Evolutionary conservation across 2,113 vertebrate genomes (phyloP).

Genomic region (Neodontobutis hainanensis): DNA sequence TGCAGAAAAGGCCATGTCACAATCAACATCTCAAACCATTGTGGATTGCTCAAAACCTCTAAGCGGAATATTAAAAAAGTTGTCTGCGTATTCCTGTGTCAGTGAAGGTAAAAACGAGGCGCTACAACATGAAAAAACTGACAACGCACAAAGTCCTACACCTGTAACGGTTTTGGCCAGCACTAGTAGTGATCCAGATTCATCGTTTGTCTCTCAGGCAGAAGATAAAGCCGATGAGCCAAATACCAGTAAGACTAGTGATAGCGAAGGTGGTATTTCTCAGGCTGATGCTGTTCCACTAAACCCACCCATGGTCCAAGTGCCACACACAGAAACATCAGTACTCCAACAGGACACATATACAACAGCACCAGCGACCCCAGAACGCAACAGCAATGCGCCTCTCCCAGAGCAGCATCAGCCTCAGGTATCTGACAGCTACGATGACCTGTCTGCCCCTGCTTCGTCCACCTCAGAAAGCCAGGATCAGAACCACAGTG

Average conservation of each 20-base stretch:
- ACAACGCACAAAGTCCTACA: constrained; percentile 28
- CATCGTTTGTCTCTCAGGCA: constrained; percentile 57
- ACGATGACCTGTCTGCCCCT: constrained; percentile 71
- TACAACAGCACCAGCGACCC: constrained; percentile 62
- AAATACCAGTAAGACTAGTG: constrained; percentile 58
- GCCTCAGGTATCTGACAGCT: constrained; percentile 79
- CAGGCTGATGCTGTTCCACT: constrained; percentile 66
- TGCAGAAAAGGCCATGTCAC: constrained; percentile 65
- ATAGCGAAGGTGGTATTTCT: constrained; percentile 62
- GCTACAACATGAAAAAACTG: constrained; percentile 39
- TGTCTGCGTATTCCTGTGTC: constrained; percentile 71
- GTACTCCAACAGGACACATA: constrained; percentile 77
- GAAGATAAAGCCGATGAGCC: constrained; percentile 67
- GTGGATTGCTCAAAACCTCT: constrained; percentile 82
- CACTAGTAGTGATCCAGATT: constrained; percentile 41
- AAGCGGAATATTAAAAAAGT: constrained; percentile 84
- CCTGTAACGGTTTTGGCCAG: constrained; percentile 47
- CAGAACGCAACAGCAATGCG: constrained; percentile 73
- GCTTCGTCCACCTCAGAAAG: constrained; percentile 52
- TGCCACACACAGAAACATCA: constrained; percentile 68
- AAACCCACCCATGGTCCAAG: constrained; percentile 72
- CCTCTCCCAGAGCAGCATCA: constrained; percentile 75
- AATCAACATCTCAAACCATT: constrained; percentile 70
- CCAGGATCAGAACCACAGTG: constrained; percentile 75
- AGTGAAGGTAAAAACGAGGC: constrained; percentile 73